Conservation (phyloP, 2,888 invertebrate genomes). For the Chaetoderma sp. region DNA sequence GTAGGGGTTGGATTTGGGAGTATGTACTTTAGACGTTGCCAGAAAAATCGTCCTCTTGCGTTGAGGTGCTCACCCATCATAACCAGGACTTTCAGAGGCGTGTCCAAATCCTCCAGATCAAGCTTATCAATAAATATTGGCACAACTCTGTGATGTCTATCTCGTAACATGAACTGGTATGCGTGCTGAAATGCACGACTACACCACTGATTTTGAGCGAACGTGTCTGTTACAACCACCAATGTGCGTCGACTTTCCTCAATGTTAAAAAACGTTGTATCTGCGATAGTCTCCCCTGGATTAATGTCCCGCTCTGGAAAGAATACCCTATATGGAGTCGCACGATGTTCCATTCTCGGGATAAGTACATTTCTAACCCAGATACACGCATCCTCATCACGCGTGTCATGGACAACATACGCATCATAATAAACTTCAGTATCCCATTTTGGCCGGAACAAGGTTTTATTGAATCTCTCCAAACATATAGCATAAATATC, state of each 20-base stretch:
- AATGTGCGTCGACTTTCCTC: not conserved
- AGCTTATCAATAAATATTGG: not conserved
- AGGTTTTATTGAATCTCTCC: not conserved
- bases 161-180: not conserved
- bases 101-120: not conserved
- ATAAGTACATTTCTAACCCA: not conserved
- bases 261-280: not conserved
- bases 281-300: not conserved
- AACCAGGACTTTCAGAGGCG: not conserved
- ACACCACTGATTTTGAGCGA: not conserved
- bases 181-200: not conserved
- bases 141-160: not conserved
- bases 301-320: not conserved
- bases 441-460: not conserved
- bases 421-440: not conserved
- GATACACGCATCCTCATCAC: not conserved
- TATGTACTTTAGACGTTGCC: not conserved
- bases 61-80: conserved; percentile 4
- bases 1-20: not conserved
- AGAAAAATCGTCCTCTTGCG: not conserved
- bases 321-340: not conserved
- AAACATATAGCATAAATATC: not conserved
- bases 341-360: not conserved
- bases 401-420: not conserved
- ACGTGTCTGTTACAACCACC: not conserved